Evolutionary conservation across 2,888 invertebrate species (phyloP).

Genomic region (Altica lythri): DNA sequence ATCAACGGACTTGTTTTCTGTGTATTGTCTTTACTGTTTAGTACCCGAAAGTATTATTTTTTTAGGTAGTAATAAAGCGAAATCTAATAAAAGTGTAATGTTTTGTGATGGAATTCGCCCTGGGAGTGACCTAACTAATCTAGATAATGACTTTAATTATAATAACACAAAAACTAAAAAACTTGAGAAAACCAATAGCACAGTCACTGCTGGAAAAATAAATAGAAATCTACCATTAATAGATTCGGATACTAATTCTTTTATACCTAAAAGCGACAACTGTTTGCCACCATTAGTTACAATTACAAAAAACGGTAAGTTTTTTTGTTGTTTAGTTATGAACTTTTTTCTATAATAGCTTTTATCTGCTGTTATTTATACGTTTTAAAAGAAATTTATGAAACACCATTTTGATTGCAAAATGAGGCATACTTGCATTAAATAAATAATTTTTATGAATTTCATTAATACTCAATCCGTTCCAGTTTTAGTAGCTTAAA

Average conservation of each 20-base stretch:
- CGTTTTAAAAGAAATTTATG: too few relatives aligned
- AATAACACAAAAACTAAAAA: constrained; percentile 41
- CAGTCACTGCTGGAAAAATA: constrained; percentile 29
- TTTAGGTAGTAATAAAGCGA: constrained; percentile 57
- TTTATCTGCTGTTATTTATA: too few relatives aligned
- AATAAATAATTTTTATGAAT: too few relatives aligned
- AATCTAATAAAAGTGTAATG: constrained; percentile 77
- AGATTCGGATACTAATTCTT: constrained; percentile 62
- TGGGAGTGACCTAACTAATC: constrained; percentile 81
- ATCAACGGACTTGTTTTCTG: too few relatives aligned
- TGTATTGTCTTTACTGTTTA: too few relatives aligned
- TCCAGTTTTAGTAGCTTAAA: too few relatives aligned
- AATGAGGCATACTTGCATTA: too few relatives aligned
- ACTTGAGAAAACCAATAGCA: constrained; percentile 26
- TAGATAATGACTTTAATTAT: constrained; percentile 66
- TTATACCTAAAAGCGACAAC: constrained; percentile 61
- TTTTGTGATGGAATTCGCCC: constrained; percentile 89
- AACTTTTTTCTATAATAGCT: too few relatives aligned
- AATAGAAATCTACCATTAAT: constrained; percentile 54
- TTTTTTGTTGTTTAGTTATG: constrained; percentile 3
- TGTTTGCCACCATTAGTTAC: constrained; percentile 63
- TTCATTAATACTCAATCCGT: too few relatives aligned
- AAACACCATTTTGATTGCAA: too few relatives aligned
- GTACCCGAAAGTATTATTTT: too few relatives aligned
- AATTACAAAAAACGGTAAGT: constrained; percentile 60